Percentiles rank a stretch among this genome's conserved stretches.
Conservation (phyloP, 1,140 invertebrate genomes). For the Atopsyche davidsoni region DNA sequence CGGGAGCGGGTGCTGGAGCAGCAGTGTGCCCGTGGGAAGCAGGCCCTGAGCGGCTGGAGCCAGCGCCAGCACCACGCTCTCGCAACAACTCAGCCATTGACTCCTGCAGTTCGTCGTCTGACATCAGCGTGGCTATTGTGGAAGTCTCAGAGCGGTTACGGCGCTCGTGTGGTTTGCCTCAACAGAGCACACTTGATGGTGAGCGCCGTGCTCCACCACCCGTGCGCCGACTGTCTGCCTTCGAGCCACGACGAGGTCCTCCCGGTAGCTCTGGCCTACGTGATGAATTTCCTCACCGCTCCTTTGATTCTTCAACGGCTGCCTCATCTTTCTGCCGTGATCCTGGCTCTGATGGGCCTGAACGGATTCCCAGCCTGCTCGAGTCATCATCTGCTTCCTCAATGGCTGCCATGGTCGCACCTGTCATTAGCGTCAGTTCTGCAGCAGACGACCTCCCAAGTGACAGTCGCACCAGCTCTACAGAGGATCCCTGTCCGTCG, state of each 20-base stretch:
- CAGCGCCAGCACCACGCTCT: constrained; percentile 32
- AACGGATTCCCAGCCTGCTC: constrained; percentile 36
- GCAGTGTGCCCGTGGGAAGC: constrained; percentile 34
- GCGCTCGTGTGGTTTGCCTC: constrained; percentile 52
- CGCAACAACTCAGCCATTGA: constrained; percentile 43
- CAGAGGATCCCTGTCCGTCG: constrained; percentile 21
- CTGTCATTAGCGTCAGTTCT: constrained; percentile 67
- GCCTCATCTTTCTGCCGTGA: constrained; percentile 36
- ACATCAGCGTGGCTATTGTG: constrained; percentile 56
- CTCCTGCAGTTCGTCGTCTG: constrained; percentile 60
- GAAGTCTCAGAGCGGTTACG: constrained; percentile 54
- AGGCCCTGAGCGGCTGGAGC: constrained; percentile 32
- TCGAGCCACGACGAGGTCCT: constrained; percentile 44
- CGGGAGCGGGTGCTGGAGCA: constrained; percentile 32
- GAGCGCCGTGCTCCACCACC: constrained; percentile 44
- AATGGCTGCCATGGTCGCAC: constrained; percentile 43
- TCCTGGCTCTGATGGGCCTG: constrained; percentile 33
- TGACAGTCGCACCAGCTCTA: constrained; percentile 28
- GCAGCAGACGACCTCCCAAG: constrained; percentile 55
- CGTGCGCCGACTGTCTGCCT: constrained; percentile 41
- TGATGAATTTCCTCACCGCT: constrained; percentile 26
- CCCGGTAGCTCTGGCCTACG: constrained; percentile 34
- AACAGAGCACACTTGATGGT: constrained; percentile 57
- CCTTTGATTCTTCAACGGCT: constrained; percentile 29
- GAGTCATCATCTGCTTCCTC: constrained; percentile 37